phyloP scores from a whole-genome alignment of 2,113 vertebrate genomes.

The Balaeniceps rex region DNA sequence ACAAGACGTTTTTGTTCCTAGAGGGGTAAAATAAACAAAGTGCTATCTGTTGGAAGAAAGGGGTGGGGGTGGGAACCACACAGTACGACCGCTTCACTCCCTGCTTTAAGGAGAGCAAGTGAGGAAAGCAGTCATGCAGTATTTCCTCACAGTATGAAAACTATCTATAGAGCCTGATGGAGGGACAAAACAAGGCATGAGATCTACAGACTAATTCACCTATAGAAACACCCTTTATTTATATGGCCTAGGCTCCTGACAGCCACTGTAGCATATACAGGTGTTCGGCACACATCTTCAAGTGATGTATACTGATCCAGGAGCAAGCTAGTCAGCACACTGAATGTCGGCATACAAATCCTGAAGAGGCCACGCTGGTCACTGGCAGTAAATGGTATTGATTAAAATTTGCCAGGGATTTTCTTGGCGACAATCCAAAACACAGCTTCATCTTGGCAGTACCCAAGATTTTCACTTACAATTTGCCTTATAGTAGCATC shows the following conservation, averaged over 20 bases:
- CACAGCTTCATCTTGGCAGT: background rate
- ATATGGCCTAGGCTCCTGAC: background rate
- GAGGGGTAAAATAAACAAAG: background rate
- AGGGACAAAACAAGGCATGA: background rate
- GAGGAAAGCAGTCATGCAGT: background rate
- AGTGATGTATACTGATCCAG: background rate
- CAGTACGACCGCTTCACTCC: background rate
- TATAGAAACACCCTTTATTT: background rate
- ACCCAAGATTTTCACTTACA: background rate
- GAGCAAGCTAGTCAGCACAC: background rate
- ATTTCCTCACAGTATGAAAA: background rate
- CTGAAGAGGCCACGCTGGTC: background rate
- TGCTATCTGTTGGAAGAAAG: background rate
- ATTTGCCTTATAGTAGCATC: background rate
- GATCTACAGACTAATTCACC: background rate
- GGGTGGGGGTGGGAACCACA: background rate
- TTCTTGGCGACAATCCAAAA: background rate
- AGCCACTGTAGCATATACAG: background rate
- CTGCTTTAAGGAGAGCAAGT: background rate
- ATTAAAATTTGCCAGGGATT: background rate
- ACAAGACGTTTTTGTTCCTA: background rate
- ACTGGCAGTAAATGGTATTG: background rate
- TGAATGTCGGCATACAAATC: background rate
- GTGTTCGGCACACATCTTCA: background rate
- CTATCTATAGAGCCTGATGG: background rate